Base-by-base conservation (phyloP, 2,113 vertebrate genomes). In the Nannospalax galili region DNA sequence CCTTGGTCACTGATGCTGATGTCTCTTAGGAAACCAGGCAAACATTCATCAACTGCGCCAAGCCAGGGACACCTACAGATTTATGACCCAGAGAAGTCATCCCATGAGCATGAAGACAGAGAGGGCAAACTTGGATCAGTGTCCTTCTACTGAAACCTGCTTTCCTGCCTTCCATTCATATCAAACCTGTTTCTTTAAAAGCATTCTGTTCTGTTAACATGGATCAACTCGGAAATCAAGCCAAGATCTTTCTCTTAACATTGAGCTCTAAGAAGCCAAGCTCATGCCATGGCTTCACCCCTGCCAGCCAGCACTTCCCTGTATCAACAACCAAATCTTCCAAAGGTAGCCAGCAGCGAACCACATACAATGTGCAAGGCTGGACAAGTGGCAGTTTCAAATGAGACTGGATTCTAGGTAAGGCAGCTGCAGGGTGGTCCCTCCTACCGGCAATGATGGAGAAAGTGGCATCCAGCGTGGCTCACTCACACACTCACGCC, bases 361-460 rank as follows among this genome's bases (percentile, higher is more conserved):
- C 65, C 88, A 20, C 56, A n/a, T 22, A 40, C 32, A 6, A n/a
- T 45, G 62, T 2, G 84, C 85, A 19, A 62, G 42, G 64, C 4
- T 56, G 74, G 79, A 65, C 60, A 58, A 87, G 69, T 79, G 5
- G 79, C 89, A 9, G 72, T 40, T 69, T 17, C 20, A 72, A 32
- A 0, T 9, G 84, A 67, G 75, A 77, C 0, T 19, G 89, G 80
- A 64, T 84, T 91, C 91, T 45, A 90, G n/a, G 74, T 95, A 73
- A 90, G 92, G 17, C 89, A 82, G 65, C 67, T 40, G 90, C 95
- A 93, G 69, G 75, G 81, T 6, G 69, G 48, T 77, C 42, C 62
- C 82, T 32, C 14, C 42, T 4, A 1, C 74, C 10, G 26, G 42
- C 67, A 67, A 77, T 28, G 88, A 22, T 69, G 3, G 37, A 0